Evolutionary conservation across 2,113 vertebrate genomes (phyloP).

Genomic region (Clarias magur): DNA sequence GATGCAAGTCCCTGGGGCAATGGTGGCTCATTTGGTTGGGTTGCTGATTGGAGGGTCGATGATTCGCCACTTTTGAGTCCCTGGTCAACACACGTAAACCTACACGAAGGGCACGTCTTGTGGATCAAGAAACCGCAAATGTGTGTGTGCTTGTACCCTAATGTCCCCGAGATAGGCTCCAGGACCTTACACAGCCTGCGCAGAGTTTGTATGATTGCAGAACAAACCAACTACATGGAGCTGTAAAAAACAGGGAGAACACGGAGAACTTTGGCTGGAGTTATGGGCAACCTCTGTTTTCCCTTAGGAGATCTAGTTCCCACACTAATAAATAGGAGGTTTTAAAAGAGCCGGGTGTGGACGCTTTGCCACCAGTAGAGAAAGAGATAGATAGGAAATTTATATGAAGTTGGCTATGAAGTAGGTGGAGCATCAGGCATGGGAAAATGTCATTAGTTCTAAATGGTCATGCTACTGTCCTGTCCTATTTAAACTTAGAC

Average conservation of each 20-base stretch:
- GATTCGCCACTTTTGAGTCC: too few species aligned
- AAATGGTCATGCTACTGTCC: background rate
- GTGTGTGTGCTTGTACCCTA: too few species aligned
- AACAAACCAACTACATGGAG: background rate
- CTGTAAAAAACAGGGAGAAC: background rate
- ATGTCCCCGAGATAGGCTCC: too few species aligned
- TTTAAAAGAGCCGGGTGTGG: background rate
- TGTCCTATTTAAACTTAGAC: background rate
- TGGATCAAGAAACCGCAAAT: too few species aligned
- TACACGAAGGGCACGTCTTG: too few species aligned
- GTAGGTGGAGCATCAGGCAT: background rate
- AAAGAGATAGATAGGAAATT: background rate
- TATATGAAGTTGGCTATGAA: background rate
- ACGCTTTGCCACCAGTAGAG: background rate
- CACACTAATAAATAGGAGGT: background rate
- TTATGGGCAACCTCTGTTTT: background rate
- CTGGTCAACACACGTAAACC: too few species aligned
- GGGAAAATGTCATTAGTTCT: background rate
- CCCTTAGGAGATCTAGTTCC: background rate
- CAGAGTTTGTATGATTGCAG: background rate
- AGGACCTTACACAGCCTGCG: too few species aligned
- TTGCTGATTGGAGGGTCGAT: too few species aligned
- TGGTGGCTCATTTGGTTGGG: too few species aligned
- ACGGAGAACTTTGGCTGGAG: background rate
- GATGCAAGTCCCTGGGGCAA: too few species aligned